Evolutionary conservation across 2,113 vertebrate species (phyloP).

Genomic region (Dinomys branickii): DNA sequence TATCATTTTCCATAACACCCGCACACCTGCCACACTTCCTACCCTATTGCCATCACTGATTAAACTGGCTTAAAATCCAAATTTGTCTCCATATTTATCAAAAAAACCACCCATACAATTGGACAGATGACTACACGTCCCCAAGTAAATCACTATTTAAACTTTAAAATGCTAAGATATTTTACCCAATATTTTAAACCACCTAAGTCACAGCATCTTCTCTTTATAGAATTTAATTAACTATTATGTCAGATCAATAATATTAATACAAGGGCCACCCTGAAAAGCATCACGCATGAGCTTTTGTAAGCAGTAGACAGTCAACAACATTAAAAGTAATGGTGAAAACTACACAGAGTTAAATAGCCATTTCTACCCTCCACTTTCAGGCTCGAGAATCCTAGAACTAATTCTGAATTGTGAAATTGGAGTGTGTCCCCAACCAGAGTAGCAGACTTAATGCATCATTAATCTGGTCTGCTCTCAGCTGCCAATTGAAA

Average conservation of each 20-base stretch:
- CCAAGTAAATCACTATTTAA: conserved; percentile 37
- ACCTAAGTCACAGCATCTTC: background rate
- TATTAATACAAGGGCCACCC: background rate
- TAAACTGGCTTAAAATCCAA: background rate
- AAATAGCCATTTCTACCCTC: conserved; percentile 30
- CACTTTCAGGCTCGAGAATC: conserved; percentile 47
- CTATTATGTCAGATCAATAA: background rate
- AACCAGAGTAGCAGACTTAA: conserved; percentile 62
- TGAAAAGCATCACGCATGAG: conserved; percentile 16
- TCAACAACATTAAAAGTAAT: conserved; percentile 37
- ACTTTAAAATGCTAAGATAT: background rate
- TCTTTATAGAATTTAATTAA: background rate
- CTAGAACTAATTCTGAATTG: conserved; percentile 52
- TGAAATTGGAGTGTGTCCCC: conserved; percentile 63
- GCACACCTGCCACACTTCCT: background rate
- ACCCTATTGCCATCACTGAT: background rate
- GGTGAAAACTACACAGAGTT: background rate
- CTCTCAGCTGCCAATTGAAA: conserved; percentile 70
- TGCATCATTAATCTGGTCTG: conserved; percentile 74
- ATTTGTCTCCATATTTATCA: background rate
- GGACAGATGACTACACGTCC: background rate
- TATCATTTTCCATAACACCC: background rate
- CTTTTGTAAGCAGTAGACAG: conserved; percentile 40
- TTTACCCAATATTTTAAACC: conserved; percentile 31
- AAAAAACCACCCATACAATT: background rate